A percentile compares a stretch with the other conserved stretches of the same genome.
Conservation (phyloP, 2,797 vertebrate genomes). For the Dermochelys coriacea region DNA sequence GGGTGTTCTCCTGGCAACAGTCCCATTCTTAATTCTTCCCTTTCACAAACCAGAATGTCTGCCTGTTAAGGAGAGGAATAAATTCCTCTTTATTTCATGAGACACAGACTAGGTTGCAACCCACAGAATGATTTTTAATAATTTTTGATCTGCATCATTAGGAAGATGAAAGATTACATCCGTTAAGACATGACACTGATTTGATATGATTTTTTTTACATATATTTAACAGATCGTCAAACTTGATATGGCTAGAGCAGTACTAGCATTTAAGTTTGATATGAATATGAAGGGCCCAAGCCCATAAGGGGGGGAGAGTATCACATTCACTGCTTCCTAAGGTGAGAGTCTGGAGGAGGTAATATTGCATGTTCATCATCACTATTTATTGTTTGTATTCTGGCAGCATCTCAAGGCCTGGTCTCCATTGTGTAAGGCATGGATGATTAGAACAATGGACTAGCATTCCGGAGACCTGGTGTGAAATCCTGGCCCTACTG, state of each 20-base stretch:
- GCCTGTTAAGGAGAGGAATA: background rate
- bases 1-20: background rate
- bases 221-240: conserved; percentile 76
- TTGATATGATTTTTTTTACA: conserved; percentile 79
- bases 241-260: conserved; percentile 63
- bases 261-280: conserved; percentile 55
- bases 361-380: background rate
- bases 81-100: conserved; percentile 10
- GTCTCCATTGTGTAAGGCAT: background rate
- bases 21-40: background rate
- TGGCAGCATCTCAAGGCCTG: background rate
- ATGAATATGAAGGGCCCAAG: conserved; percentile 21
- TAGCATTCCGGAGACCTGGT: fast-evolving
- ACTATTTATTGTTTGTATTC: background rate
- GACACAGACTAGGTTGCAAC: conserved; percentile 61
- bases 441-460: fast-evolving
- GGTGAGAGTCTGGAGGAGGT: background rate
- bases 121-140: conserved; percentile 80
- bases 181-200: conserved; percentile 69
- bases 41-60: background rate
- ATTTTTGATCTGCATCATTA: conserved; percentile 81
- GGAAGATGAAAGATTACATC: conserved; percentile 72
- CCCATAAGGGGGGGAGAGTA: conserved; percentile 14
- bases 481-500: background rate
- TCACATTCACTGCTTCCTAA: background rate